phyloP scores from a whole-genome alignment of 2,113 vertebrate genomes.

The Climacteris rufus region DNA sequence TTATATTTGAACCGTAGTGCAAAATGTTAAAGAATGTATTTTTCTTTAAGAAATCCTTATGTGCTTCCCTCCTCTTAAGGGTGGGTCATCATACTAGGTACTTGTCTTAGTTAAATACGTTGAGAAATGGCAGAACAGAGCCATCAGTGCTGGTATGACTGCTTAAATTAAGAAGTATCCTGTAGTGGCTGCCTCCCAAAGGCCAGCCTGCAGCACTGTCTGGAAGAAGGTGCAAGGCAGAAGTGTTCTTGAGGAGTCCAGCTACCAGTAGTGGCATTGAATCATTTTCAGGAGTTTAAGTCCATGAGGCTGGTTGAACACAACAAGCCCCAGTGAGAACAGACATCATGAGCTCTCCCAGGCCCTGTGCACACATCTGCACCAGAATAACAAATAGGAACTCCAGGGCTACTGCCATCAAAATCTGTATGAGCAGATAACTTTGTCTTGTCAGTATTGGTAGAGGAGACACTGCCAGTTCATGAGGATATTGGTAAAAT shows the following conservation, averaged over 20 bases:
- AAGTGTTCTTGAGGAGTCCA: not conserved
- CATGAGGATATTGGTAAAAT: not conserved
- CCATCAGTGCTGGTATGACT: not conserved
- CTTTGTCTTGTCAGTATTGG: not conserved
- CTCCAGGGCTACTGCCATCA: not conserved
- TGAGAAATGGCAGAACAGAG: not conserved
- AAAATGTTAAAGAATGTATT: not conserved
- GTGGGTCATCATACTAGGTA: accelerated
- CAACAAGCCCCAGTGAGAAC: not conserved
- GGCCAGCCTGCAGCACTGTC: not conserved
- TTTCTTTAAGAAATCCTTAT: not conserved
- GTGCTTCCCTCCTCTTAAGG: not conserved
- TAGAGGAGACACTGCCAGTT: not conserved
- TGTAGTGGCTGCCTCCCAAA: not conserved
- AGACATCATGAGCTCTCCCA: not conserved
- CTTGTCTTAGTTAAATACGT: not conserved
- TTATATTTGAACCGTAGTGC: not conserved
- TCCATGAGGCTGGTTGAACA: not conserved
- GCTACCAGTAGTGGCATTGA: not conserved
- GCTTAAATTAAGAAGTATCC: not conserved
- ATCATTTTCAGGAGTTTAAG: not conserved
- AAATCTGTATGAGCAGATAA: not conserved
- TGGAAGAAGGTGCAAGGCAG: not conserved
- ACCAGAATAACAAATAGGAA: not conserved
- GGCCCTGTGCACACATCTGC: not conserved